phyloP scores from a whole-genome alignment of 30 jellyfish, hydroid and myxozoan genomes.

The Hydractinia symbiolongicarpus region DNA sequence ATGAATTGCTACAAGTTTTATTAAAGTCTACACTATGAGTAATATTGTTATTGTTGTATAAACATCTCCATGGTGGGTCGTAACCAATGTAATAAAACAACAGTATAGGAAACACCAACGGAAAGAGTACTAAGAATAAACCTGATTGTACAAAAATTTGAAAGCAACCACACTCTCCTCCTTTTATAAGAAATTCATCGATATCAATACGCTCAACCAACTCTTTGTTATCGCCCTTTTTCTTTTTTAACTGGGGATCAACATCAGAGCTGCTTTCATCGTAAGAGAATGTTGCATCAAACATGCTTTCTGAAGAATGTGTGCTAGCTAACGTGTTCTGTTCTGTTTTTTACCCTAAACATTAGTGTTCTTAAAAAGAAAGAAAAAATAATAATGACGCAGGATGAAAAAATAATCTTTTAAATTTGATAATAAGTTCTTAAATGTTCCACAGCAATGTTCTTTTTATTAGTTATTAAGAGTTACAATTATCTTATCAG shows the following conservation, averaged over 20 bases:
- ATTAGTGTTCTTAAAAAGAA: too few relatives aligned
- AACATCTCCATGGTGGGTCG: conserved; percentile 73
- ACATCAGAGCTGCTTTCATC: too few relatives aligned
- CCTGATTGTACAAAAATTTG: conserved; percentile 31
- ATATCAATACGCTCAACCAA: background rate
- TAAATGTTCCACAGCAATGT: too few relatives aligned
- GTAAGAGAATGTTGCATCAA: too few relatives aligned
- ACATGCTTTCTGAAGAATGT: too few relatives aligned
- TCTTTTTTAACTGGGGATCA: background rate
- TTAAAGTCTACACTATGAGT: background rate
- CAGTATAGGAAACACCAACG: conserved; percentile 47
- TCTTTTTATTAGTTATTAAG: too few relatives aligned
- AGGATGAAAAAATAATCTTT: too few relatives aligned
- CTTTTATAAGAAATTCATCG: conserved; percentile 43
- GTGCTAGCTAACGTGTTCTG: too few relatives aligned
- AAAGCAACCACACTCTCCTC: conserved; percentile 75
- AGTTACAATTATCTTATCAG: too few relatives aligned
- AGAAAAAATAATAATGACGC: too few relatives aligned
- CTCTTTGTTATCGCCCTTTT: background rate
- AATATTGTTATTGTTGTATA: conserved; percentile 6
- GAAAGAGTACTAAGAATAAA: conserved; percentile 31
- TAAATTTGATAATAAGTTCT: too few relatives aligned
- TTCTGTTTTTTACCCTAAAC: too few relatives aligned
- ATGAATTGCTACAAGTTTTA: background rate
- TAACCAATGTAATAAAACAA: conserved; percentile 77